Percentiles rank a stretch among this genome's conserved stretches.
Evolutionary conservation across 2,888 invertebrate species (phyloP).

Genomic region (Andrena marginata): DNA sequence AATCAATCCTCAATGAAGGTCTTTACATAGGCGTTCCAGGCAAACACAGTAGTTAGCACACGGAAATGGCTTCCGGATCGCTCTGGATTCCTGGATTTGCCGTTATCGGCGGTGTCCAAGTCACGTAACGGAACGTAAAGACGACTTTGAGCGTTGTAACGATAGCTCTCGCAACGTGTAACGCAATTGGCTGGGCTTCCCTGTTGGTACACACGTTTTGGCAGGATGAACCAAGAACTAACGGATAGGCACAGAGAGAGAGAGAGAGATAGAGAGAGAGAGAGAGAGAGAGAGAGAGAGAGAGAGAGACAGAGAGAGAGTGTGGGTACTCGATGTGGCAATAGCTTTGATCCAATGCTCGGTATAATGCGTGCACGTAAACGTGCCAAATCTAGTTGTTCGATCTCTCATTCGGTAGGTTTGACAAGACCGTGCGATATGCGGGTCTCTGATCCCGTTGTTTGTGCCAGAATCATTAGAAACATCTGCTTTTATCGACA

Average conservation of each 20-base stretch:
- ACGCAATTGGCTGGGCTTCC: constrained; percentile 62
- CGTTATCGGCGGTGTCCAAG: constrained; percentile 66
- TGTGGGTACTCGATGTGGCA: constrained; percentile 45
- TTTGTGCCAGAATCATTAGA: constrained; percentile 40
- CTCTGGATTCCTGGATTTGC: constrained; percentile 52
- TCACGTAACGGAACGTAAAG: constrained; percentile 69
- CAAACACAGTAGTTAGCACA: constrained; percentile 53
- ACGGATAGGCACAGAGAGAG: constrained; percentile 31
- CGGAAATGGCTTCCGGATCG: constrained; percentile 43
- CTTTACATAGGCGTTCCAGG: constrained; percentile 43
- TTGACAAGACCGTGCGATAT: constrained; percentile 53
- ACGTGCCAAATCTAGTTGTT: constrained; percentile 69
- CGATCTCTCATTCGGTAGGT: constrained; percentile 66
- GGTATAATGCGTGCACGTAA: constrained; percentile 68
- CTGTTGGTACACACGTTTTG: constrained; percentile 65
- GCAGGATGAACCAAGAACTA: constrained; percentile 66
- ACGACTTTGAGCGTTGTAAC: constrained; percentile 70
- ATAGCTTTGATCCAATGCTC: constrained; percentile 66
- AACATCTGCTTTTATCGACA: constrained; percentile 24
- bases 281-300: no score
- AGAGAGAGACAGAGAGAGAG: no score
- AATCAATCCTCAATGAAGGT: constrained; percentile 47
- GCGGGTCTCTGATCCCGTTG: constrained; percentile 8
- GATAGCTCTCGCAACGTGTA: constrained; percentile 63
- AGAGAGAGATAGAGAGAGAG: no score